phyloP scores from a whole-genome alignment of 2,888 invertebrate species.

The Apoderus coryli region DNA sequence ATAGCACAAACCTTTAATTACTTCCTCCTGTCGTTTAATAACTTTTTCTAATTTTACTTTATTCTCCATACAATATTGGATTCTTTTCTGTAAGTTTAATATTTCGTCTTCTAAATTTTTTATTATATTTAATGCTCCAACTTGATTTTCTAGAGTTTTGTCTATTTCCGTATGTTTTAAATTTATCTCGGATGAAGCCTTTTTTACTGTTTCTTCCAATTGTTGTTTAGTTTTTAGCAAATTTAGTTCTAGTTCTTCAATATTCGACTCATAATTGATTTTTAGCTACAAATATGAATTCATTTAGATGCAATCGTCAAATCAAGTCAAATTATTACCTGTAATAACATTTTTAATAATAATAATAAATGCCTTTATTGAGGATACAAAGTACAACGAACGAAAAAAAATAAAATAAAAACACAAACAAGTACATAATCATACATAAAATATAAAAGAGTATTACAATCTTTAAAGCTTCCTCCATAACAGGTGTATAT shows the following conservation, averaged over 20 bases:
- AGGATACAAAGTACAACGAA: no score
- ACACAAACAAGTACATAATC: no score
- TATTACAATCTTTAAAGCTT: no score
- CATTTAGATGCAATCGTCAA: no score
- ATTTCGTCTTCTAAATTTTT: slow-evolving; percentile 37
- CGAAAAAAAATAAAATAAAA: no score
- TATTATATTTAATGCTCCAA: slow-evolving; percentile 34
- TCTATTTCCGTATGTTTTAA: slow-evolving; percentile 31
- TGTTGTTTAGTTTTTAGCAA: slow-evolving; percentile 14
- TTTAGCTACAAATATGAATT: slow-evolving; percentile 31
- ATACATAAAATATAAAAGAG: no score
- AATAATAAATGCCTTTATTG: no score
- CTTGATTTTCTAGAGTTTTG: slow-evolving; percentile 33
- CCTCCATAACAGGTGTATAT: no score
- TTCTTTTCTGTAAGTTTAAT: slow-evolving; percentile 31
- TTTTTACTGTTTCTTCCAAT: slow-evolving; percentile 15
- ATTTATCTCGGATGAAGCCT: slow-evolving; percentile 32
- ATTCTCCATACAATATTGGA: slow-evolving; percentile 21
- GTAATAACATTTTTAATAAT: no score
- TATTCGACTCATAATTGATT: slow-evolving; percentile 36
- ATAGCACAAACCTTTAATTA: slow-evolving; percentile 21
- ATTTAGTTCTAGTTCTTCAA: slow-evolving; percentile 37
- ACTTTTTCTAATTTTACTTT: slow-evolving; percentile 32
- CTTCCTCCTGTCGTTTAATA: slow-evolving; percentile 29
- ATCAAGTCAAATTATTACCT: no score